phyloP scores from a whole-genome alignment of 1,140 invertebrate genomes.

The Trichoplusia ni region DNA sequence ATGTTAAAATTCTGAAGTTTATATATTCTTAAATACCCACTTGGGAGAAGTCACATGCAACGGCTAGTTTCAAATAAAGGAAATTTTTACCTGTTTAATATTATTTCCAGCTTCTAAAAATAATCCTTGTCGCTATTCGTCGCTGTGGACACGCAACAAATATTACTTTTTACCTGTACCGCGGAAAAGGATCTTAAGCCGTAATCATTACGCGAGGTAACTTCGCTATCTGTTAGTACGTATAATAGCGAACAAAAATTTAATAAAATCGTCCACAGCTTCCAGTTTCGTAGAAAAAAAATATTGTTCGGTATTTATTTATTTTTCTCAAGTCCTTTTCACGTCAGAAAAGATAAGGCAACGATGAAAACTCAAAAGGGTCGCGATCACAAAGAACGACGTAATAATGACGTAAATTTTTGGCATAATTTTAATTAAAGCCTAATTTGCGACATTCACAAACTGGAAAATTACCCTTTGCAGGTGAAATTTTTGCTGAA shows the following conservation, averaged over 20 bases:
- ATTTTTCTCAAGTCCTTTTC: conserved; percentile 37
- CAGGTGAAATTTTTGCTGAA: conserved; percentile 27
- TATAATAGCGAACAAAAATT: conserved; percentile 23
- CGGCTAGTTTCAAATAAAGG: no score
- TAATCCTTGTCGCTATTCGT: no score
- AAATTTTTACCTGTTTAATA: no score
- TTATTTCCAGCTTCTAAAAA: no score
- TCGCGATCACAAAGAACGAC: conserved; percentile 58
- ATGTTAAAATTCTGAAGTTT: no score
- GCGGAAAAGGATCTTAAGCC: conserved; percentile 20
- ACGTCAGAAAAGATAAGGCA: conserved; percentile 46
- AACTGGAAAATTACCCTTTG: conserved; percentile 55
- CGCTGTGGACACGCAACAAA: no score
- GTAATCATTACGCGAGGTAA: not conserved
- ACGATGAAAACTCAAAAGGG: conserved; percentile 45
- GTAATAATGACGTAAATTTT: conserved; percentile 66
- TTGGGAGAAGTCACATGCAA: no score
- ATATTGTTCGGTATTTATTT: conserved; percentile 38
- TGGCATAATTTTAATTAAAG: conserved; percentile 72
- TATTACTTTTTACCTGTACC: no score
- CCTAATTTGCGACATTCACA: conserved; percentile 62
- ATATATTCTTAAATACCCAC: no score
- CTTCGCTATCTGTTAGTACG: not conserved
- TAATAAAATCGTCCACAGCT: conserved; percentile 13
- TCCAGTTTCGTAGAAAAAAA: conserved; percentile 13